Percentiles rank a stretch among this genome's conserved stretches.
Conservation (phyloP, 1,140 invertebrate genomes). For the Bilobella aurantiaca region DNA sequence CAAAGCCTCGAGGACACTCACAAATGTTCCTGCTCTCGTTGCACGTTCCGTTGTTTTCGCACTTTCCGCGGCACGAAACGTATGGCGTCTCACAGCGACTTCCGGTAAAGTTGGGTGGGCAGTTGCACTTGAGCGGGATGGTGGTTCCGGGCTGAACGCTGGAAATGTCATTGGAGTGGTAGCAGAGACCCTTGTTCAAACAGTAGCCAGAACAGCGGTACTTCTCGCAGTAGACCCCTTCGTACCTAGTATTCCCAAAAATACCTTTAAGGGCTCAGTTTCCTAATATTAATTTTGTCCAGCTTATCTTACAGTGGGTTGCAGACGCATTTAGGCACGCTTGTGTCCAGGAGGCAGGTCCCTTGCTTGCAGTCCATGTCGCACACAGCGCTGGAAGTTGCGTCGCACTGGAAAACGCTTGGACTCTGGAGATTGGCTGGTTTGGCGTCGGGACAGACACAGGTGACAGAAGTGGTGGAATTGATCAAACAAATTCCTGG, state of each 20-base stretch:
- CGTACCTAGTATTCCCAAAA: conserved; percentile 44
- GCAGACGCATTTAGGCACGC: conserved; percentile 48
- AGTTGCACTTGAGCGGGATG: conserved; percentile 44
- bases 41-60: conserved; percentile 52
- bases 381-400: conserved; percentile 36
- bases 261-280: no score
- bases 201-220: conserved; percentile 55
- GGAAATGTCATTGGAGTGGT: conserved; percentile 38
- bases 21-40: conserved; percentile 34
- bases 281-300: no score
- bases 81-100: conserved; percentile 51
- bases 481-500: conserved; percentile 38
- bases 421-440: conserved; percentile 15
- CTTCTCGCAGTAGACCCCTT: conserved; percentile 51
- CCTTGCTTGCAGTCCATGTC: conserved; percentile 45
- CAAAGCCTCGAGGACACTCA: conserved; percentile 18
- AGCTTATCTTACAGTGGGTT: conserved; percentile 37
- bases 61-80: conserved; percentile 44
- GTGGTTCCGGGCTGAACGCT: conserved; percentile 13
- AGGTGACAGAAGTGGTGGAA: conserved; percentile 40
- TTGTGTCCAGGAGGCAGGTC: conserved; percentile 45
- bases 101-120: conserved; percentile 54
- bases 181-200: conserved; percentile 53
- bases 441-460: conserved; percentile 56
- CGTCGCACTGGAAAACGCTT: conserved; percentile 24